Conservation (phyloP, 2,888 invertebrate species). For the Orthosia cruda region DNA sequence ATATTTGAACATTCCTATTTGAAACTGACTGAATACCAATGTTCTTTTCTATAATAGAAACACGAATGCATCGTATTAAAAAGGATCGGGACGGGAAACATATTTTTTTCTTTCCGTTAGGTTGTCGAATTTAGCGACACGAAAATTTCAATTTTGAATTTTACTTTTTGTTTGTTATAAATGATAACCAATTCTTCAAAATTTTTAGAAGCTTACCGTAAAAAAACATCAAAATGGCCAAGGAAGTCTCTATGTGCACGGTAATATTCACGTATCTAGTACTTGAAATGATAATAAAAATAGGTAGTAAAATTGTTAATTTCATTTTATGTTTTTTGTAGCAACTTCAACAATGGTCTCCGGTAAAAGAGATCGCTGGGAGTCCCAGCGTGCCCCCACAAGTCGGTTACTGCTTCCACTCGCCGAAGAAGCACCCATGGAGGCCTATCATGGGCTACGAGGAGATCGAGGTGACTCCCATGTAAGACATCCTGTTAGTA, state of each 20-base stretch:
- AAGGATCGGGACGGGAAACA: background rate
- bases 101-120: conserved; percentile 27
- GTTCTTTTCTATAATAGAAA: background rate
- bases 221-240: conserved; percentile 83
- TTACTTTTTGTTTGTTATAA: conserved; percentile 37
- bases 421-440: conserved; percentile 95
- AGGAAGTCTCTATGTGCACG: conserved; percentile 90
- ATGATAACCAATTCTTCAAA: conserved; percentile 49
- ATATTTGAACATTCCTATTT: too few relatives aligned
- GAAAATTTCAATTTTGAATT: conserved; percentile 65
- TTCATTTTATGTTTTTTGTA: conserved; percentile 70
- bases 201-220: conserved; percentile 50
- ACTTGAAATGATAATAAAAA: background rate
- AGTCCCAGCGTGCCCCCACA: conserved; percentile 93
- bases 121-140: conserved; percentile 43
- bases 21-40: too few relatives aligned
- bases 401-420: conserved; percentile 94
- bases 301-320: background rate
- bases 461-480: conserved; percentile 94
- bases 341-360: conserved; percentile 96
- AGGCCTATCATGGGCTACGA: conserved; percentile 95
- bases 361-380: conserved; percentile 93
- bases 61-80: conserved; percentile 21
- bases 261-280: conserved; percentile 70
- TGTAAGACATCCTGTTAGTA: conserved; percentile 85